These are phyloP conservation scores for Thryonomys swinderianus DNA, from an alignment of 2,113 vertebrate genomes.

Conservation along the genomic window DNA sequence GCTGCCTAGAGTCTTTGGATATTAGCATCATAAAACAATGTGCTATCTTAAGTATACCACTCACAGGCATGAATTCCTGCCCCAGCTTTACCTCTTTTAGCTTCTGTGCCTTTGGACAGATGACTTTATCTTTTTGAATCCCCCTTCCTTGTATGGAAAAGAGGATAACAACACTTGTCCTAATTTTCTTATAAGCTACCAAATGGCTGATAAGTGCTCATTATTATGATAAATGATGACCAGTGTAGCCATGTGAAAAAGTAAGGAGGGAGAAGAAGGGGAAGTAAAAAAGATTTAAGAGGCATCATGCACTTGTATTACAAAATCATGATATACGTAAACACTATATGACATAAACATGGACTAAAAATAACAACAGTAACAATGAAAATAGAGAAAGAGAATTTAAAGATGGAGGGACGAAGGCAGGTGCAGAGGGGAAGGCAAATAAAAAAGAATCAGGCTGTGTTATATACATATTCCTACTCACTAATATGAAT, in stretches of 20 bases:
- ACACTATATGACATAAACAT: background rate
- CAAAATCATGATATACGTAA: background rate
- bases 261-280: background rate
- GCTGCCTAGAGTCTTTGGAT: background rate
- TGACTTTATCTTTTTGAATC: slow-evolving; percentile 42
- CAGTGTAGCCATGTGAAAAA: background rate
- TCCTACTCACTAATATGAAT: background rate
- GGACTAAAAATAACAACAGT: background rate
- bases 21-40: background rate
- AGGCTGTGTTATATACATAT: background rate
- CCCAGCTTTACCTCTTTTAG: background rate
- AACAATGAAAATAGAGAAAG: background rate
- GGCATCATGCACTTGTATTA: no score
- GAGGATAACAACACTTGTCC: background rate
- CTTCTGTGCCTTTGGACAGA: background rate
- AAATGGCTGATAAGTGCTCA: background rate
- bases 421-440: background rate
- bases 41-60: background rate
- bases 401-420: background rate
- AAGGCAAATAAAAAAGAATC: background rate
- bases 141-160: slow-evolving; percentile 44
- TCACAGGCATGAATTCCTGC: background rate
- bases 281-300: background rate
- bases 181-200: background rate
- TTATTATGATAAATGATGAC: slow-evolving; percentile 24